These are phyloP conservation scores for Tanytarsus gracilentus DNA, from an alignment of 2,888 invertebrate species.

Conservation along the genomic window DNA sequence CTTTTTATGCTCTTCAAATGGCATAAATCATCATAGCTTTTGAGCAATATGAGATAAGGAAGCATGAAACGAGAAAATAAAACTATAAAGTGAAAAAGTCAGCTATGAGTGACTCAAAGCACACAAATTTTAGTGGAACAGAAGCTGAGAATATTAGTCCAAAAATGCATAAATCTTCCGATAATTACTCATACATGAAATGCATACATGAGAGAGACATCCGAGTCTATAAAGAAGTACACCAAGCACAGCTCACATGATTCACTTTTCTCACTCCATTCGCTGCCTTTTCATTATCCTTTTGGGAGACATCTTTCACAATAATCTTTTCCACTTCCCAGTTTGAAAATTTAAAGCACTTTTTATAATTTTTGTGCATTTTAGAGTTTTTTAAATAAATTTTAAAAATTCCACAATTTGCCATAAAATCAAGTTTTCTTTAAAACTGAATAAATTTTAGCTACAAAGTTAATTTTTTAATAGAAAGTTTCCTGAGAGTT, in stretches of 20 bases:
- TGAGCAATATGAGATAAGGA: background rate
- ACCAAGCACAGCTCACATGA: no score
- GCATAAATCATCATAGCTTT: constrained; percentile 16
- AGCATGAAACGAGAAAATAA: background rate
- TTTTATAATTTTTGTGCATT: background rate
- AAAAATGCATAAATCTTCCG: constrained; percentile 22
- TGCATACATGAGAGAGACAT: background rate
- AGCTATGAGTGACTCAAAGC: background rate
- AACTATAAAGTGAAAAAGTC: constrained; percentile 18
- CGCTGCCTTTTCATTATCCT: constrained; percentile 18
- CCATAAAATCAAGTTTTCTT: no score
- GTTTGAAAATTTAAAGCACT: background rate
- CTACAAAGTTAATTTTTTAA: no score
- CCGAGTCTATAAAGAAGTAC: background rate
- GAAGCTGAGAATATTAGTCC: constrained; percentile 10
- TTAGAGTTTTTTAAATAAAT: background rate
- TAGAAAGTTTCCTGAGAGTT: no score
- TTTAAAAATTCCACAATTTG: constrained; percentile 11
- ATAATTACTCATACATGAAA: constrained; percentile 22
- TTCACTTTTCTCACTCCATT: background rate
- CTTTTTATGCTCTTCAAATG: no score
- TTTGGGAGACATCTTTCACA: constrained; percentile 27
- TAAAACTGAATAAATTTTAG: no score
- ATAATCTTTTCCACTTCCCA: constrained; percentile 12
- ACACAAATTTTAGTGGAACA: no score